Conservation (phyloP, 2,888 invertebrate genomes). For the Pseudanteris insignis region DNA sequence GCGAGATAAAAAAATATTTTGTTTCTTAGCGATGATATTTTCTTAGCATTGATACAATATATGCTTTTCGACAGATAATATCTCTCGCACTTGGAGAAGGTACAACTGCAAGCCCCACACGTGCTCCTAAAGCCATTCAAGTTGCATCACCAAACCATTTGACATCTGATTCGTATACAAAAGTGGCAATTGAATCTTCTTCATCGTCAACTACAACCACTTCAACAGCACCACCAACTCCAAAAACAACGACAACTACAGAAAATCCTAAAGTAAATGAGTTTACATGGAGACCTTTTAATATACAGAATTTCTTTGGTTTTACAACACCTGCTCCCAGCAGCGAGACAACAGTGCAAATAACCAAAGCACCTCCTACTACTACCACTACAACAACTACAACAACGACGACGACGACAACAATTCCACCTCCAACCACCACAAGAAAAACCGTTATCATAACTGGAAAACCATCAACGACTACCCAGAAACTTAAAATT, state of each 20-base stretch:
- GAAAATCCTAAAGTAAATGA: slow-evolving; percentile 35
- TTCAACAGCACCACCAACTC: no score
- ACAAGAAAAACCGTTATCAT: slow-evolving; percentile 34
- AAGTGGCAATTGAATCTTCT: slow-evolving; percentile 47
- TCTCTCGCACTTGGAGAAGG: slow-evolving; percentile 55
- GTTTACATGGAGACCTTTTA: slow-evolving; percentile 44
- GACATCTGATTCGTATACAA: slow-evolving; percentile 12
- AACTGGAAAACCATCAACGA: slow-evolving; percentile 41
- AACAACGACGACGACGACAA: slow-evolving; percentile 8
- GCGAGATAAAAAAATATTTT: no score
- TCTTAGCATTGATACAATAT: no score
- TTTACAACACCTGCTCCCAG: slow-evolving; percentile 34
- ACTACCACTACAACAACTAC: slow-evolving; percentile 39
- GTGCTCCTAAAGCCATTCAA: slow-evolving; percentile 60
- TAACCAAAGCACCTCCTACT: no score
- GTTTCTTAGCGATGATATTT: no score
- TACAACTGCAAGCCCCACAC: slow-evolving; percentile 55
- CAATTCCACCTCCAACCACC: slow-evolving; percentile 30
- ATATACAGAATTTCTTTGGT: neutral
- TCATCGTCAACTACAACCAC: slow-evolving; percentile 52
- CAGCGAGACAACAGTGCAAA: no score
- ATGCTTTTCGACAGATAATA: slow-evolving; percentile 55
- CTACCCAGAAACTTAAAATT: slow-evolving; percentile 42
- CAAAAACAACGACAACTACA: no score
- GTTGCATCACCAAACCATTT: slow-evolving; percentile 34